Percentiles rank a stretch among this genome's conserved stretches.
These are phyloP conservation scores for Carassius gibelio DNA, from an alignment of 2,113 vertebrate species.

Conservation along the genomic window DNA sequence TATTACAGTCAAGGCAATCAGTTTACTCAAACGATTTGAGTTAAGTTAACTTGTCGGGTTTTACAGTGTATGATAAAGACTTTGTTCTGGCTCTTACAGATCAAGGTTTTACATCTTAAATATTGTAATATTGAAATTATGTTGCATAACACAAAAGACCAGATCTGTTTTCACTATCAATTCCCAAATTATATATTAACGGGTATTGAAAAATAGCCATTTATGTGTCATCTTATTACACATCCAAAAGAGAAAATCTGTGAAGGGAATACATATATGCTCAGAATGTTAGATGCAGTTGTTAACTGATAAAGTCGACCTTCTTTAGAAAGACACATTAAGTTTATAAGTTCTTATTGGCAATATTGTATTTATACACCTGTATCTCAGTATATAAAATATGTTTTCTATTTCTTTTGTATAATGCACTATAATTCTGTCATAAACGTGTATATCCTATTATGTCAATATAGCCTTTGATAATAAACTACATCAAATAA, in stretches of 20 bases:
- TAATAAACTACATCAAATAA: constrained; percentile 54
- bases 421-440: constrained; percentile 49
- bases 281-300: not conserved
- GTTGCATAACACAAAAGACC: not conserved
- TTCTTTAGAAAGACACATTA: constrained; percentile 53
- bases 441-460: constrained; percentile 50
- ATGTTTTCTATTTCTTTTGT: constrained; percentile 78
- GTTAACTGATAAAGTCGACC: not conserved
- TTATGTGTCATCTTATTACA: not conserved
- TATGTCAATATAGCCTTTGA: constrained; percentile 52
- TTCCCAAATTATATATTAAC: not conserved
- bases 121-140: not conserved
- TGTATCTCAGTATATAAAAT: constrained; percentile 83
- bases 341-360: constrained; percentile 84
- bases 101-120: not conserved
- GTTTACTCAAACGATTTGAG: too few relatives aligned
- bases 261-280: not conserved
- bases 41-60: too few relatives aligned
- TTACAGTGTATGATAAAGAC: not conserved
- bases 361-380: constrained; percentile 87
- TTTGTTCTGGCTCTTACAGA: not conserved
- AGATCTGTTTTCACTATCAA: not conserved
- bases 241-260: not conserved
- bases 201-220: not conserved
- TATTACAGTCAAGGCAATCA: too few relatives aligned